Base-by-base conservation (phyloP, 2,113 vertebrate species). In the Nothobranchius furzeri region DNA sequence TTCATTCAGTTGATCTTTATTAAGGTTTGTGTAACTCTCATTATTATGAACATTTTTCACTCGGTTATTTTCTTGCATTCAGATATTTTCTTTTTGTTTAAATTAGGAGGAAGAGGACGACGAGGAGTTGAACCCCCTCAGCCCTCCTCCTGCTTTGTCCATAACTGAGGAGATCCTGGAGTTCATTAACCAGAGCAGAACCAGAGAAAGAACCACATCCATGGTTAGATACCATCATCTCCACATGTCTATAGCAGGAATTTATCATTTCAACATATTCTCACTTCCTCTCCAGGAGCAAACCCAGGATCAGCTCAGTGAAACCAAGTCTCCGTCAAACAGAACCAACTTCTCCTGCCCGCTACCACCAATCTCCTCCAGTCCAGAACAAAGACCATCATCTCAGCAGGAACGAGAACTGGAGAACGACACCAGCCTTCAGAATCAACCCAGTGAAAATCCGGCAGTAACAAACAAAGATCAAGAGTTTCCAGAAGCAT, bases 121-220 rank as follows among this genome's bases (percentile, higher is more conserved):
- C 1, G 90, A 75, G 72, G 49, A 93, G 15, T 25, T 92, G 36
- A 17, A 64, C 1, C 78, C 85, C 11, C 87, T 92, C 0, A 87
- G 87, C 12, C 79, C 83, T 37, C 85, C 89, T 9, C 90, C 92
- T 1, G 93, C 91, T 2, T 83, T 95, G 13, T 95, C 95, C 42
- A 96, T 96, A 84, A 95, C 95, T 0, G 95, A 96, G 42, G 95
- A 95, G 82, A 95, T 95, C 74, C 88, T 96, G 85, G 93, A 96
- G 76, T 88, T 96, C 57, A 92, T 95, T 60, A 95, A 89, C 83
- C 93, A 95, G 85, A 93, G 94, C 64, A 79, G 92, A 65, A 90
- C 90, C 8, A 79, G 85, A 20, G 89, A 92, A 11, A 88, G 84
- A 2, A 73, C 86, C 8, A 1, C n/a, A 1, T 42, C 72, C 67